Evolutionary conservation across 2,113 vertebrate species (phyloP).

Genomic region (Onychostruthus taczanowskii): DNA sequence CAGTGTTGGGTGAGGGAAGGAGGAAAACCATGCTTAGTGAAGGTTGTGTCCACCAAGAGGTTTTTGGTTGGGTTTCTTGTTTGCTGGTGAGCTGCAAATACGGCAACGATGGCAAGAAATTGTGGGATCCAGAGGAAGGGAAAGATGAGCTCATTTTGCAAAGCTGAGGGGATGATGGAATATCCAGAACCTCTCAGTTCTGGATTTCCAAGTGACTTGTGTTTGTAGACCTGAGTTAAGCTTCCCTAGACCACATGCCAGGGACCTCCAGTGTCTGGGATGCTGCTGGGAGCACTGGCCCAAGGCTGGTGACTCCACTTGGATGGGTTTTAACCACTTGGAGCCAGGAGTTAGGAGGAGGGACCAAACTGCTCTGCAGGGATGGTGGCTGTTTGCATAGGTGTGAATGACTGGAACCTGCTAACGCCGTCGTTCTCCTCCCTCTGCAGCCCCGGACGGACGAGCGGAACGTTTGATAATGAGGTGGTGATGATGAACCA

Average conservation of each 20-base stretch:
- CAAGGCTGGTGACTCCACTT: not conserved
- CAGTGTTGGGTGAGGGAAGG: not conserved
- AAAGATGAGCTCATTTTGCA: not conserved
- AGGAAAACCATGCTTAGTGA: not conserved
- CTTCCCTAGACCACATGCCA: not conserved
- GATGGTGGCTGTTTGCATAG: not conserved
- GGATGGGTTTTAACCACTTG: not conserved
- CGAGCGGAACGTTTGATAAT: slow-evolving; percentile 87
- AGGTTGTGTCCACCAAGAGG: fast-evolving
- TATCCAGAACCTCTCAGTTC: not conserved
- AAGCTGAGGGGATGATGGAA: not conserved
- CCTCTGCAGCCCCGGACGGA: slow-evolving; percentile 69
- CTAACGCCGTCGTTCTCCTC: too few species aligned
- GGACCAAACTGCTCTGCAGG: not conserved
- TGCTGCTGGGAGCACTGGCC: not conserved
- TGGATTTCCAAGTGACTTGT: not conserved
- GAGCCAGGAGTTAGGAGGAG: not conserved
- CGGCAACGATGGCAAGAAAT: fast-evolving
- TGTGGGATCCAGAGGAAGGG: not conserved
- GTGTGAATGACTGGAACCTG: not conserved
- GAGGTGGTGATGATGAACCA: slow-evolving; percentile 99
- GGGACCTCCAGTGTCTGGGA: not conserved
- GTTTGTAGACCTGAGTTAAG: not conserved
- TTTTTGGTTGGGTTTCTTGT: not conserved
- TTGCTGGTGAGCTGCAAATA: not conserved